phyloP scores from a whole-genome alignment of 2,797 vertebrate genomes.

The Prionace glauca region DNA sequence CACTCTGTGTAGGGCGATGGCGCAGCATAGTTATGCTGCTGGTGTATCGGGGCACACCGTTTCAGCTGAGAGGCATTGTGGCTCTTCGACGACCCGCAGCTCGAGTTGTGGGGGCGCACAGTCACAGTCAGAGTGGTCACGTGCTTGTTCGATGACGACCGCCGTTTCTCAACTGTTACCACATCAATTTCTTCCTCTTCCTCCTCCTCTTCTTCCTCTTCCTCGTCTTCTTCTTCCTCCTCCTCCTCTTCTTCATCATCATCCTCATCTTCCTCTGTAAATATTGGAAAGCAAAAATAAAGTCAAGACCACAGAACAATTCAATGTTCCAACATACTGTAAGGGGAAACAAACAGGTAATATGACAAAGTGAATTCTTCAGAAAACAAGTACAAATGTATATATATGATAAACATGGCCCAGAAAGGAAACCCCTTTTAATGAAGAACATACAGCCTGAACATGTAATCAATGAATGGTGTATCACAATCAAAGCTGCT shows the following conservation, averaged over 20 bases:
- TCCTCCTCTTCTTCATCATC: slow-evolving; percentile 63
- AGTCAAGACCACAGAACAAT: not conserved
- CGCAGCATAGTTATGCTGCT: slow-evolving; percentile 96
- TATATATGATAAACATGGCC: not conserved
- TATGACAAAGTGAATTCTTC: not conserved
- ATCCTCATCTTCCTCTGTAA: slow-evolving; percentile 52
- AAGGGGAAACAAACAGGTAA: not conserved
- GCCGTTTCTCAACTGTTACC: slow-evolving; percentile 90
- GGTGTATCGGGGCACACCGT: slow-evolving; percentile 80
- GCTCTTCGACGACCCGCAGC: slow-evolving; percentile 40
- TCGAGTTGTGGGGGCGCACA: slow-evolving; percentile 63
- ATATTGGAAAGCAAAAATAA: not conserved
- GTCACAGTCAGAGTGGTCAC: slow-evolving; percentile 73
- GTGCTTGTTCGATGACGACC: slow-evolving; percentile 64
- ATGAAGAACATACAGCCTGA: not conserved
- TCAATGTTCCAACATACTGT: not conserved
- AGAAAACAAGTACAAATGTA: not conserved
- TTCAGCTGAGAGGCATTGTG: slow-evolving; percentile 63
- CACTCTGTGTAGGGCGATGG: slow-evolving; percentile 80
- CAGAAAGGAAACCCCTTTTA: not conserved
- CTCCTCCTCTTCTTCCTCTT: slow-evolving; percentile 73
- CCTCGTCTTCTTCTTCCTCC: slow-evolving; percentile 62
- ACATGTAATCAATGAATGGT: not conserved
- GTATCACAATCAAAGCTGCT: not conserved
- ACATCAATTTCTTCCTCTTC: slow-evolving; percentile 96